These are phyloP conservation scores for Paradisaea rubra DNA, from an alignment of 2,113 vertebrate species.

Conservation along the genomic window DNA sequence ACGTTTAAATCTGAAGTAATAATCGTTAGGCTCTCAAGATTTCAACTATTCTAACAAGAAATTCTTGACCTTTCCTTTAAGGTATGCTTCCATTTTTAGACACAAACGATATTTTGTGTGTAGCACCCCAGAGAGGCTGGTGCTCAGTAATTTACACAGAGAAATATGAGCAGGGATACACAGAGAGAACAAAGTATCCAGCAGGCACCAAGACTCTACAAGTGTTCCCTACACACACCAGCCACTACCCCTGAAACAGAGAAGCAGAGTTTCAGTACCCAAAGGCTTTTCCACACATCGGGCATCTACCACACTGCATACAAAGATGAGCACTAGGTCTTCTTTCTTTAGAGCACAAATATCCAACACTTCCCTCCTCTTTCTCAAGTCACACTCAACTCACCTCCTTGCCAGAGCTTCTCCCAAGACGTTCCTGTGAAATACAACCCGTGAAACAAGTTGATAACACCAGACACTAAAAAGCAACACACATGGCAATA, in stretches of 20 bases:
- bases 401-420: neutral
- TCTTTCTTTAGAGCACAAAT: neutral
- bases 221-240: neutral
- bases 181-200: neutral
- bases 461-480: neutral
- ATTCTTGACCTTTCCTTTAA: neutral
- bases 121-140: neutral
- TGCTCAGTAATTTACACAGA: neutral
- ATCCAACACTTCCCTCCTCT: neutral
- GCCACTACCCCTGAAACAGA: rapidly evolving
- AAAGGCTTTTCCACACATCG: rapidly evolving
- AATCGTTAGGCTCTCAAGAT: neutral
- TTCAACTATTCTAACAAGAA: neutral
- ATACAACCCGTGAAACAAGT: neutral
- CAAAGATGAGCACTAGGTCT: rapidly evolving
- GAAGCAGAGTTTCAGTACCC: neutral
- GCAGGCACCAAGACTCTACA: neutral
- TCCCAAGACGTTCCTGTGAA: neutral
- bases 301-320: too few species aligned
- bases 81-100: neutral
- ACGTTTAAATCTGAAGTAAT: neutral
- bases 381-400: neutral
- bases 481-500: neutral
- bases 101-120: neutral
- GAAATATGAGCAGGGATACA: neutral